These are phyloP conservation scores for Sapayoa aenigma DNA, from an alignment of 2,113 vertebrate genomes.

Conservation along the genomic window DNA sequence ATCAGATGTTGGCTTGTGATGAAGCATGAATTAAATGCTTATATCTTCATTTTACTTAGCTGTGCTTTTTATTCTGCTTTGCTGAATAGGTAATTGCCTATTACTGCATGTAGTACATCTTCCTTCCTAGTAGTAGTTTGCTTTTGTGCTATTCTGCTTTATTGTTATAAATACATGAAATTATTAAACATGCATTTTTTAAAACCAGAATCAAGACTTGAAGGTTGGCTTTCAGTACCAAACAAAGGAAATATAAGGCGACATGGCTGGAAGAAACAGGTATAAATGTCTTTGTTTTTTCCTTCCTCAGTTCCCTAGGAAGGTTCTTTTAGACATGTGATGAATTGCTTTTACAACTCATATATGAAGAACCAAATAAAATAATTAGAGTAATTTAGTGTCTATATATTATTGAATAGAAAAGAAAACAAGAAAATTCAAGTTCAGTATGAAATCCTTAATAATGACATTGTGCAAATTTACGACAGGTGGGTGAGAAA, in stretches of 20 bases:
- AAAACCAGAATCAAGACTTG: slow-evolving; percentile 90
- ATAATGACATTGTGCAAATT: background rate
- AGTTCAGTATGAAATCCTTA: background rate
- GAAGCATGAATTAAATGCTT: slow-evolving; percentile 74
- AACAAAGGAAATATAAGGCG: slow-evolving; percentile 96
- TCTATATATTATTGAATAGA: background rate
- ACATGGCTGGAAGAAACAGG: slow-evolving; percentile 99
- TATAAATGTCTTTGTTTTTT: slow-evolving; percentile 45
- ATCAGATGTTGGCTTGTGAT: slow-evolving; percentile 68
- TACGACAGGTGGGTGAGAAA: background rate
- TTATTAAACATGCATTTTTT: background rate
- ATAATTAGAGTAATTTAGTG: background rate
- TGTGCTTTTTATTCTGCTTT: slow-evolving; percentile 52
- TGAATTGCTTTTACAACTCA: background rate
- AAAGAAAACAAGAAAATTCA: background rate
- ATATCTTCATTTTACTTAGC: slow-evolving; percentile 60
- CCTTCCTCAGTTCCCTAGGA: background rate
- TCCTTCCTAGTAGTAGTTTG: background rate
- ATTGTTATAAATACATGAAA: background rate
- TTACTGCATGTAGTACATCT: slow-evolving; percentile 71
- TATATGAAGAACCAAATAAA: background rate
- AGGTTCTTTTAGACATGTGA: background rate
- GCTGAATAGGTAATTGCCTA: slow-evolving; percentile 43
- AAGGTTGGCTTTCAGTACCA: slow-evolving; percentile 97
- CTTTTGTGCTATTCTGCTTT: slow-evolving; percentile 13